These are phyloP conservation scores for Cheilosia vulpina DNA, from an alignment of 2,888 invertebrate genomes.

Conservation along the genomic window DNA sequence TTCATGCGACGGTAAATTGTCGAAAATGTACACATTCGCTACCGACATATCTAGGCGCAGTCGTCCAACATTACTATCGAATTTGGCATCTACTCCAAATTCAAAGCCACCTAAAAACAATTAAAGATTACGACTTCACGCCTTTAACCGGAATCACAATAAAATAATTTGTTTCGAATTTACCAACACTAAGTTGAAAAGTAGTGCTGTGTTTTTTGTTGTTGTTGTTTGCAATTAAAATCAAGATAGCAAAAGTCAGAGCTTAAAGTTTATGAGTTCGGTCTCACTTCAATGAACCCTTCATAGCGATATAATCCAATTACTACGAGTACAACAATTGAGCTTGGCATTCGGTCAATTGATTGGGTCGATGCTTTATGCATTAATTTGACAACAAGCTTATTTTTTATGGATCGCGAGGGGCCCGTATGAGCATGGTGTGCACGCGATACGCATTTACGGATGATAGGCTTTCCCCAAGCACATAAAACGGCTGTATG, in stretches of 20 bases:
- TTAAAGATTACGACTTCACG: constrained; percentile 12
- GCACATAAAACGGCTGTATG: background rate
- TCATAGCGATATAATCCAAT: constrained; percentile 71
- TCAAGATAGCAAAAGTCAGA: constrained; percentile 54
- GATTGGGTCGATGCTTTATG: constrained; percentile 72
- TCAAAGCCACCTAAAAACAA: background rate
- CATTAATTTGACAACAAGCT: constrained; percentile 70
- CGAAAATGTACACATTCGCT: background rate
- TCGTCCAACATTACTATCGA: too few species aligned
- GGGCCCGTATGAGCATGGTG: constrained; percentile 45
- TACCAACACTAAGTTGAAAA: background rate
- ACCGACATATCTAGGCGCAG: too few species aligned
- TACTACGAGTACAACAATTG: constrained; percentile 66
- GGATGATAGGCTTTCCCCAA: constrained; percentile 45
- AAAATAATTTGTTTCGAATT: background rate
- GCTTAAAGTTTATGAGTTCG: constrained; percentile 67
- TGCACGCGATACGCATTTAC: constrained; percentile 73
- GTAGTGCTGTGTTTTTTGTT: background rate
- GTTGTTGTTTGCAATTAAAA: constrained; percentile 42
- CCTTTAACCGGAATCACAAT: background rate
- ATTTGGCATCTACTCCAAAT: too few species aligned
- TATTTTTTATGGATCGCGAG: constrained; percentile 40
- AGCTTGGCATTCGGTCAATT: constrained; percentile 73
- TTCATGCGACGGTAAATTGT: background rate
- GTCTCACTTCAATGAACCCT: constrained; percentile 75